Conservation (phyloP, 1,140 invertebrate genomes). For the Steinernema feltiae region DNA sequence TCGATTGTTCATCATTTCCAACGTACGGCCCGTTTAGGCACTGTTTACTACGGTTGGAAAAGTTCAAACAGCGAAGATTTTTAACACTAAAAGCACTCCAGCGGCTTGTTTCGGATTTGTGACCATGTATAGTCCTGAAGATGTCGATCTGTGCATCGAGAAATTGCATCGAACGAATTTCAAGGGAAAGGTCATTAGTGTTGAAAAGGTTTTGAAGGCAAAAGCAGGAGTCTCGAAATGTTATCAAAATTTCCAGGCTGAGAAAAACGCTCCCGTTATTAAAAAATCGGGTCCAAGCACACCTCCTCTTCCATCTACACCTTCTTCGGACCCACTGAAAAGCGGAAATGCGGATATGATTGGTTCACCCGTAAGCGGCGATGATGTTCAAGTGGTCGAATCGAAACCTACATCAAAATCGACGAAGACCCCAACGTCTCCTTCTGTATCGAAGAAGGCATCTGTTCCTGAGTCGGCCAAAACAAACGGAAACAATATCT, state of each 20-base stretch:
- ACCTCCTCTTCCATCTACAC: background rate
- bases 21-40: background rate
- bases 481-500: background rate
- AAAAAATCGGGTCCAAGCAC: background rate
- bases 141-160: background rate
- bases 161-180: background rate
- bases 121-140: background rate
- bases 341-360: background rate
- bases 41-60: background rate
- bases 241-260: background rate
- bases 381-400: background rate
- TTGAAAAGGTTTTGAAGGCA: background rate
- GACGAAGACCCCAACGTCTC: background rate
- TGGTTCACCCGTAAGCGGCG: background rate
- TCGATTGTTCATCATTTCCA: background rate
- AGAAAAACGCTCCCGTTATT: background rate
- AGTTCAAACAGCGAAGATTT: conserved; percentile 7
- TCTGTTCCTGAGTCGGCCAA: background rate
- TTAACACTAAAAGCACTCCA: background rate
- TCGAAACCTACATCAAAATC: background rate
- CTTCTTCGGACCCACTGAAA: background rate
- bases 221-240: background rate
- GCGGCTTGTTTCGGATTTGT: background rate
- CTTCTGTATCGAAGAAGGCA: too few species aligned
- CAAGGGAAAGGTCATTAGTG: background rate